Base-by-base conservation (phyloP, 2,797 vertebrate genomes). In the Catharus ustulatus region DNA sequence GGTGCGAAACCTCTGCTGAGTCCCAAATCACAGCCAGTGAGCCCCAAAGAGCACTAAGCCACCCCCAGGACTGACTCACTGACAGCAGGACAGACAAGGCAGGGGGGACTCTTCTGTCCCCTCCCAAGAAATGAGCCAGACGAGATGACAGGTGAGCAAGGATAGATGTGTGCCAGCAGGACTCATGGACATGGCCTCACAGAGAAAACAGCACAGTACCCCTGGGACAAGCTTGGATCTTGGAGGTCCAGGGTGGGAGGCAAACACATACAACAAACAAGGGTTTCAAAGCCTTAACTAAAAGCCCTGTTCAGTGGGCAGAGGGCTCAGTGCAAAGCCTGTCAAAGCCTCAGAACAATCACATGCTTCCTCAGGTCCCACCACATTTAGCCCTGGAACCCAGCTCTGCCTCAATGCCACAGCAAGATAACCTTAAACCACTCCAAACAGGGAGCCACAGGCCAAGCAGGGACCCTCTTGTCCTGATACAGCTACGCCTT, bases 191-290 rank as follows among this genome's bases (percentile, higher is more conserved):
- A 9, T 21, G 29, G 48, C 42, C 17, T 55, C 42, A 34, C 27
- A 45, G 26, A 48, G 40, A 62, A 77, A 48, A 26, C 21, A 69
- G 57, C 21, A 69, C 17, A 26, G 24, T 26, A 54, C 11, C 5
- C 23, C 42, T 19, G 30, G 10, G 40, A 71, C 17, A 55, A 63
- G 34, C 21, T 49, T 0, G 0, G 21, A 48, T 30, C 21, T 63
- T 71, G 17, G 42, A 38, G 3, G 14, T 42, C 48, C 24, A 29
- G 21, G 24, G 6, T 26, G 8, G 10, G 24, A 11, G 7, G 15
- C 20, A 86, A 77, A 55, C 20, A 54, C 3, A 46, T 40, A 30
- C 13, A 34, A 34, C 8, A 48, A 69, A 30, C 3, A 77, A 55
- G 34, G 6, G 8, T 9, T 69, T 62, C 42, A 86, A 86, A 69